Base-by-base conservation (phyloP, 2,797 vertebrate genomes). In the Synanceia verrucosa region DNA sequence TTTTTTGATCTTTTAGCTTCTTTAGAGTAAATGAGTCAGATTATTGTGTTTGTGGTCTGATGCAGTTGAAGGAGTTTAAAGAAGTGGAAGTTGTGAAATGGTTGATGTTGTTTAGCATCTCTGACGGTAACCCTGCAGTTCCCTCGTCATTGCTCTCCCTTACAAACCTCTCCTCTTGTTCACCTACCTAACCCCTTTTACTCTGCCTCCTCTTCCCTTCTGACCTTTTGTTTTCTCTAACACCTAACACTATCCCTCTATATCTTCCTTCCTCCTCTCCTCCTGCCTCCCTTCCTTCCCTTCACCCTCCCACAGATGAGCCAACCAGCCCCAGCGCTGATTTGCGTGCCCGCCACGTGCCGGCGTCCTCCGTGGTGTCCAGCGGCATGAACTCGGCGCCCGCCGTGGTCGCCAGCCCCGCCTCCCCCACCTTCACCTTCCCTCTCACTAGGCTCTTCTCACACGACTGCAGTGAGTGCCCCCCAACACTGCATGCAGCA, bases 341-440 rank as follows among this genome's bases (percentile, higher is more conserved):
- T 90, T 95, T 99, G 84, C 95, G 95, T 63, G 97, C 97, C 79
- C 97, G 97, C 88, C 97, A 98, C 52, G 90, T 98, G 79, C 97
- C 97, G 6, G 97, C 97, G 83, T 99, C 97, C 28, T 97, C 97
- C 0, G 97, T 99, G 80, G 97, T 99, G 85, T 99, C 97, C 94
- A 97, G 97, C 18, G 95, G 96, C 93, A 95, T 98, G 95, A 97
- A 91, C 89, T 97, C 96, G 0, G 95, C 97, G 0, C 96, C 97
- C 0, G 82, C 94, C 26, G 81, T 95, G 57, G 95, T 94, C 86
- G 93, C 95, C 85, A 96, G 95, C 90, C 96, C 96, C 39, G 92
- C 95, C 69, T 96, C 97, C 34, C 96, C 96, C 79, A 96, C 97
- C 89, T 98, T 99, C 87, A 96, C 95, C 91, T 98, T 98, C 26